Evolutionary conservation across 2,113 vertebrate genomes (phyloP), one percentile per base, ranked within the genome.

Genomic region (Phocoena sinus): DNA sequence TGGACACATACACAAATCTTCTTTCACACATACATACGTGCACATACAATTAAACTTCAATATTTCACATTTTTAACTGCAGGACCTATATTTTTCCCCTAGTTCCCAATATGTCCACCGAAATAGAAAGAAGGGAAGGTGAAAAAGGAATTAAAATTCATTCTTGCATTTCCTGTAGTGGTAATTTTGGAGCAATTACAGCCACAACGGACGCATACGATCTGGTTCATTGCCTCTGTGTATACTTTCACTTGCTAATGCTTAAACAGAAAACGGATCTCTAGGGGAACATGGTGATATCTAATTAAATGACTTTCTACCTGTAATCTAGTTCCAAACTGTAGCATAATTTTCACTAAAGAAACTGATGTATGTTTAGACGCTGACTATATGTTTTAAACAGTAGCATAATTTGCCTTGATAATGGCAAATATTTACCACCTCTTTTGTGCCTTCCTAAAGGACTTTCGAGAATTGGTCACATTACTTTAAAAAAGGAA

Each of bases 1-100:
- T 74, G 26, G 77, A 60, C 8, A 81, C 31, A 21, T 8, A 79
- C 17, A 50, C 1, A 79, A 7, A 76, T 38, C 13, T 65, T 36
- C 10, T 93, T 60, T 58, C 67, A 56, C 33, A 41, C 15, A 73
- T 14, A 63, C 18, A 81, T 21, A 95, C 4, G 1, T 56, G 67
- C 21, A 85, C 58, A 62, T 60, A 86, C 15, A 89, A 67, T 6
- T 33, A 15, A 83, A 18, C 13, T 74, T 88, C 28, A 81, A 65
- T 68, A 91, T 86, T 92, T 94, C 47, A 70, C n/a, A 86, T 83
- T 94, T 95, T 96, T 65, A 96, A 87, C 8, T 77, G 6, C 5
- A 92, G 44, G 28, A 83, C 15, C 85, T 86, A 73, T 44, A 86
- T 36, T 81, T 1, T 3, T 10, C 26, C 26, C 20, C 76, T 31